Conservation (phyloP, 2,888 invertebrate genomes). For the Calephelis perditalis region DNA sequence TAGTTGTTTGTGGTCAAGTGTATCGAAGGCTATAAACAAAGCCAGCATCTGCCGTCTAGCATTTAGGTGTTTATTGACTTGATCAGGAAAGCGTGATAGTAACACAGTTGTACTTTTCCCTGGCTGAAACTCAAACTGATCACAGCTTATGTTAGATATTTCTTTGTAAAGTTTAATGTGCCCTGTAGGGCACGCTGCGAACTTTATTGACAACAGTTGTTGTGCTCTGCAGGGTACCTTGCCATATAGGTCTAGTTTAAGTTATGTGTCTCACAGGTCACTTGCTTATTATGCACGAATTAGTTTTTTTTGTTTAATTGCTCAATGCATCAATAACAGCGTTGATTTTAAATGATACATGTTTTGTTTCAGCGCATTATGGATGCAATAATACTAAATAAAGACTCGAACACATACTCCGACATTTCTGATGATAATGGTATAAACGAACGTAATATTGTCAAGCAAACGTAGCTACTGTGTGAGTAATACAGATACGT, state of each 20-base stretch:
- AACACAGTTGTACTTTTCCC: too few species aligned
- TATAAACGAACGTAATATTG: background rate
- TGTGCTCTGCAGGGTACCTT: slow-evolving; percentile 3
- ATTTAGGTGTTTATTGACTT: too few species aligned
- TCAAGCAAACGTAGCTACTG: background rate
- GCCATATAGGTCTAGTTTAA: background rate
- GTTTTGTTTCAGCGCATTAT: background rate
- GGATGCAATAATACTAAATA: background rate
- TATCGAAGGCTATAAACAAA: too few species aligned
- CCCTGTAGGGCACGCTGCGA: background rate
- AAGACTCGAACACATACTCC: background rate
- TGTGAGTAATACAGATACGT: background rate
- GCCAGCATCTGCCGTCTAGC: too few species aligned
- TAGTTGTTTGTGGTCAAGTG: too few species aligned
- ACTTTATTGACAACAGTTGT: background rate
- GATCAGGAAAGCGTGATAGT: too few species aligned
- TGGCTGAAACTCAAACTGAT: too few species aligned
- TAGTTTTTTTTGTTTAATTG: background rate
- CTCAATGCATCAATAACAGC: background rate
- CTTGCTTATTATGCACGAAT: background rate
- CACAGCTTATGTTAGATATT: background rate
- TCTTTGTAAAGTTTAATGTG: background rate
- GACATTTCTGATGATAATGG: background rate
- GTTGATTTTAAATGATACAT: background rate
- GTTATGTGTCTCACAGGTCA: background rate